Percentiles rank a stretch among this genome's conserved stretches.
These are phyloP conservation scores for Eulithis testata DNA, from an alignment of 2,888 invertebrate species.

Conservation along the genomic window DNA sequence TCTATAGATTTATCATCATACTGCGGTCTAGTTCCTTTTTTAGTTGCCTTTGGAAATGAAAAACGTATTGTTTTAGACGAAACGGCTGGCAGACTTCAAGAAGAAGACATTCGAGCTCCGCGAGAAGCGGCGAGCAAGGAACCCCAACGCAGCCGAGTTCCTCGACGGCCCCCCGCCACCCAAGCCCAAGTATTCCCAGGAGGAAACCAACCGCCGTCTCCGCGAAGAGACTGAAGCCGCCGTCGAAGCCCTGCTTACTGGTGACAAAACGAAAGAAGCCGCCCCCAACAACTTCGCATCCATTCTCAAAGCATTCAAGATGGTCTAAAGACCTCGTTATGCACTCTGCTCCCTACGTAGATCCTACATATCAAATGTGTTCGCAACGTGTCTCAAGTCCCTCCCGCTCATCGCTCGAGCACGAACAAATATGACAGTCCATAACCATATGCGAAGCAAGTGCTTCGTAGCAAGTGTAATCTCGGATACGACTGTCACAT, in stretches of 20 bases:
- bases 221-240: conserved; percentile 23
- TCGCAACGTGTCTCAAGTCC: background rate
- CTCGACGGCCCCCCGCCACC: background rate
- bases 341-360: background rate
- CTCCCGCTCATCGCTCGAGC: too few species aligned
- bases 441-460: too few species aligned
- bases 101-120: conserved; percentile 5
- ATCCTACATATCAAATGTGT: conserved; percentile 11
- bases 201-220: conserved; percentile 12
- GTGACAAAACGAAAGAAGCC: conserved; percentile 18
- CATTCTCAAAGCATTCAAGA: conserved; percentile 9
- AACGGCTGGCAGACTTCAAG: conserved; percentile 13
- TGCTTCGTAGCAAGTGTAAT: too few species aligned
- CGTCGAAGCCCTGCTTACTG: conserved; percentile 18
- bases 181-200: conserved; percentile 10
- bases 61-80: conserved; percentile 1
- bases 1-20: too few species aligned
- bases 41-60: too few species aligned
- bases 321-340: background rate
- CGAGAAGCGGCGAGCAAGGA: conserved; percentile 12
- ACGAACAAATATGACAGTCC: too few species aligned
- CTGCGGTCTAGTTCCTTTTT: too few species aligned
- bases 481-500: conserved; percentile 1
- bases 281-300: background rate
- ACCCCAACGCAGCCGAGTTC: conserved; percentile 13